Evolutionary conservation across 2,113 vertebrate species (phyloP).

Genomic region (Pseudopipra pipra): DNA sequence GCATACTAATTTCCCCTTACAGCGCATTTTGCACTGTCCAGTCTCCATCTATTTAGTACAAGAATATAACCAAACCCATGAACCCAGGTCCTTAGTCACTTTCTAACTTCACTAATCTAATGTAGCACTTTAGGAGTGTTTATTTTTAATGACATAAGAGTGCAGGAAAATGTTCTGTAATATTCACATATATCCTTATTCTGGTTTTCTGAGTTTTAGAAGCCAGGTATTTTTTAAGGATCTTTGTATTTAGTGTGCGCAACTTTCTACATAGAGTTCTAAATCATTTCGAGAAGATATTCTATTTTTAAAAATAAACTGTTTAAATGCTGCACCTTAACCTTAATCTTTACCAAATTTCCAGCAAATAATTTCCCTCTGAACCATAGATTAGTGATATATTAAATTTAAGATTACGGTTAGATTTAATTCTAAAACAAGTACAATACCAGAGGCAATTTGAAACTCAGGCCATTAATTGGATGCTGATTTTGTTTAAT

Average conservation of each 20-base stretch:
- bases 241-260: background rate
- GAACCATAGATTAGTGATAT: background rate
- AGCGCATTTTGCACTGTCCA: background rate
- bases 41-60: background rate
- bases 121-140: background rate
- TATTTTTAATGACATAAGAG: background rate
- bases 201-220: background rate
- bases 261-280: background rate
- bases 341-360: background rate
- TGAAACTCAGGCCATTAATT: slow-evolving; percentile 34
- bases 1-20: background rate
- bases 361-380: background rate
- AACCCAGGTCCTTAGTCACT: background rate
- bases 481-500: slow-evolving; percentile 37
- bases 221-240: background rate
- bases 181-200: background rate
- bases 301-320: background rate
- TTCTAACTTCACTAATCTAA: background rate
- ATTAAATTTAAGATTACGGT: slow-evolving; percentile 2
- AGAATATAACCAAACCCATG: background rate
- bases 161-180: background rate
- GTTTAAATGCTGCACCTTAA: background rate
- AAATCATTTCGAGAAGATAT: background rate
- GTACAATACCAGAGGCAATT: slow-evolving; percentile 13
- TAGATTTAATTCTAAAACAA: slow-evolving; percentile 28